Conservation (phyloP, 2,113 vertebrate genomes). For the Protobothrops flavoviridis region DNA sequence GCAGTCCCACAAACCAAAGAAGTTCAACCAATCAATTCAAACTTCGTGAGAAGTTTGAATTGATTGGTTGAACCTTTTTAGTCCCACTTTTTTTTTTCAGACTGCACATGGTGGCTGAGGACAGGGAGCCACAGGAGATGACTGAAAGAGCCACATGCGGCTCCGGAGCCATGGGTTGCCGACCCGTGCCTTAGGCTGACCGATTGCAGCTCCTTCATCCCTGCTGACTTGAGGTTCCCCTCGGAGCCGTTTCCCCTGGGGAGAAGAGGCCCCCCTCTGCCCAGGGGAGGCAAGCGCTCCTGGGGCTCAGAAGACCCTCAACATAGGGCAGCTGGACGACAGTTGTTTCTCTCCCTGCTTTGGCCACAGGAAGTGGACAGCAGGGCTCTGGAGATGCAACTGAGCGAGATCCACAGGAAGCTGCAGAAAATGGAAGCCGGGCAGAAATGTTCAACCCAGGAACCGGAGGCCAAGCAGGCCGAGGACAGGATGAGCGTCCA, state of each 20-base stretch:
- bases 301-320: neutral
- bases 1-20: no score
- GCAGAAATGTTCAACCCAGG: conserved; percentile 67
- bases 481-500: conserved; percentile 72
- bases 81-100: no score
- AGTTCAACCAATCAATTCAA: no score
- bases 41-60: no score
- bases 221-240: neutral
- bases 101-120: no score
- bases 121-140: no score
- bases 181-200: neutral
- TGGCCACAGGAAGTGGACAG: conserved; percentile 67
- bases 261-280: neutral
- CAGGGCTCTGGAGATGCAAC: conserved; percentile 68
- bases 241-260: neutral
- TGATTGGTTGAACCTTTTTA: no score
- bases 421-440: conserved; percentile 73
- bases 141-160: no score
- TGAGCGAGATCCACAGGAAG: conserved; percentile 74
- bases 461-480: conserved; percentile 56
- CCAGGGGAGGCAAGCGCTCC: neutral
- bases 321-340: neutral
- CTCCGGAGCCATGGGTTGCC: no score
- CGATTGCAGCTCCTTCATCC: neutral
- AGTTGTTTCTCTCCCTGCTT: neutral